Percentiles rank a stretch among this genome's conserved stretches.
phyloP scores from a whole-genome alignment of 2,888 invertebrate genomes.

The Dryobota labecula region DNA sequence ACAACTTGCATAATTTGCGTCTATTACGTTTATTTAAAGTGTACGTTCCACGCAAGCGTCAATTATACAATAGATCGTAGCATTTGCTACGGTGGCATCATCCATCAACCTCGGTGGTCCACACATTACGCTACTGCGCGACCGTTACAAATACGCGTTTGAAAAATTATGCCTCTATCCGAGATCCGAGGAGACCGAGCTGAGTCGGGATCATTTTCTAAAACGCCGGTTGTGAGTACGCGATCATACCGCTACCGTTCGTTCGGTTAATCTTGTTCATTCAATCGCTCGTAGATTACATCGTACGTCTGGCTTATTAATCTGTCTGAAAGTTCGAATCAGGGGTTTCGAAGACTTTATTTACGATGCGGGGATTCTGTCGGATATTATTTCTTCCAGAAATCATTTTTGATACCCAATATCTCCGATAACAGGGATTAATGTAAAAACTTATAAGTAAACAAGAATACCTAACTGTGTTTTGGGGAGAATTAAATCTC shows the following conservation, averaged over 20 bases:
- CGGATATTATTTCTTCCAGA: slow-evolving; percentile 46
- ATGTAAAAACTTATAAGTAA: slow-evolving; percentile 44
- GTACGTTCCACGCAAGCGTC: slow-evolving; percentile 62
- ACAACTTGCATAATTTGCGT: slow-evolving; percentile 56
- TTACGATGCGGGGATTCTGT: slow-evolving; percentile 47
- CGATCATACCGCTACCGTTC: slow-evolving; percentile 70
- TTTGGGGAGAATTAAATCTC: background rate
- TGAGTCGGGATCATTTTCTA: slow-evolving; percentile 71
- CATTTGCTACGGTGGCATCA: slow-evolving; percentile 74
- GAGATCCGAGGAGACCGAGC: slow-evolving; percentile 25
- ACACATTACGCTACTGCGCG: slow-evolving; percentile 66
- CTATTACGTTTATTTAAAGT: slow-evolving; percentile 61
- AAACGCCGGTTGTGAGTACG: slow-evolving; percentile 70
- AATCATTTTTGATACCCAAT: slow-evolving; percentile 39
- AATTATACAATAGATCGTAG: slow-evolving; percentile 74
- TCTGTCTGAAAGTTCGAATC: slow-evolving; percentile 59
- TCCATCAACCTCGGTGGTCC: slow-evolving; percentile 80
- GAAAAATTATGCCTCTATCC: slow-evolving; percentile 73
- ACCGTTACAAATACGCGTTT: slow-evolving; percentile 81
- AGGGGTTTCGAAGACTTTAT: slow-evolving; percentile 51
- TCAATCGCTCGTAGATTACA: slow-evolving; percentile 65
- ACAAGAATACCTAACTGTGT: slow-evolving; percentile 17
- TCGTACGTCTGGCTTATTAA: slow-evolving; percentile 61
- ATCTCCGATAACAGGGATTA: slow-evolving; percentile 40
- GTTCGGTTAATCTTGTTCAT: slow-evolving; percentile 67